Evolutionary conservation across 1,140 invertebrate species (phyloP).

Genomic region (Galendromus occidentalis): DNA sequence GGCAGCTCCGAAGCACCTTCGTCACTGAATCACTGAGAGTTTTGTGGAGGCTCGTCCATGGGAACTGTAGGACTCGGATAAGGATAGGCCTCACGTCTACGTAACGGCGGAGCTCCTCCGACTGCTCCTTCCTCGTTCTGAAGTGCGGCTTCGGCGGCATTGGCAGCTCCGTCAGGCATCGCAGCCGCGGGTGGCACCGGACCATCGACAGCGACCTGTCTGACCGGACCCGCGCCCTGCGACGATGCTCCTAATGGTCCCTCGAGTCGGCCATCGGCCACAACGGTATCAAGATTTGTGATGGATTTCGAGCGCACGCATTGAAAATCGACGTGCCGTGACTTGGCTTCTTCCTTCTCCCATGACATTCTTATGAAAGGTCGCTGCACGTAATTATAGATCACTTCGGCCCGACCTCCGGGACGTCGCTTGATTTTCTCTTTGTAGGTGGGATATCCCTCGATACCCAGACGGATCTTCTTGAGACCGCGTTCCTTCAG

Average conservation of each 20-base stretch:
- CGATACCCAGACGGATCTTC: constrained; percentile 95
- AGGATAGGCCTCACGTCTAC: constrained; percentile 2
- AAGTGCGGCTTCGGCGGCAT: neutral
- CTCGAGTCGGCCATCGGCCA: neutral
- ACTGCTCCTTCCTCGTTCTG: neutral
- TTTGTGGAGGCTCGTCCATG: too few species aligned
- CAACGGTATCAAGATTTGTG: constrained; percentile 46
- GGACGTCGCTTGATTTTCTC: constrained; percentile 57
- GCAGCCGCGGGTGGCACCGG: neutral
- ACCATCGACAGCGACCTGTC: neutral
- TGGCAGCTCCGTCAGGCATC: neutral
- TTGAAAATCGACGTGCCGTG: constrained; percentile 94
- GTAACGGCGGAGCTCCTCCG: neutral
- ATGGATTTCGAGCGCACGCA: constrained; percentile 86
- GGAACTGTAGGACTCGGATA: neutral
- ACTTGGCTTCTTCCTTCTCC: constrained; percentile 99
- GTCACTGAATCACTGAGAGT: too few species aligned
- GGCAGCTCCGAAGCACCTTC: too few species aligned
- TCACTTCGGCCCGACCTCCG: constrained; percentile 47
- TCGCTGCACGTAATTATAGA: constrained; percentile 98
- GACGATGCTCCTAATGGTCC: neutral
- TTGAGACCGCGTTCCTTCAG: constrained; percentile 94
- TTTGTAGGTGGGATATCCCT: constrained; percentile 97
- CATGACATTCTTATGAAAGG: constrained; percentile 99
- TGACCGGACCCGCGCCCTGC: neutral